Evolutionary conservation across 1,140 invertebrate genomes (phyloP), one percentile per base, ranked within the genome.

Genomic region (Drosophila miranda): DNA sequence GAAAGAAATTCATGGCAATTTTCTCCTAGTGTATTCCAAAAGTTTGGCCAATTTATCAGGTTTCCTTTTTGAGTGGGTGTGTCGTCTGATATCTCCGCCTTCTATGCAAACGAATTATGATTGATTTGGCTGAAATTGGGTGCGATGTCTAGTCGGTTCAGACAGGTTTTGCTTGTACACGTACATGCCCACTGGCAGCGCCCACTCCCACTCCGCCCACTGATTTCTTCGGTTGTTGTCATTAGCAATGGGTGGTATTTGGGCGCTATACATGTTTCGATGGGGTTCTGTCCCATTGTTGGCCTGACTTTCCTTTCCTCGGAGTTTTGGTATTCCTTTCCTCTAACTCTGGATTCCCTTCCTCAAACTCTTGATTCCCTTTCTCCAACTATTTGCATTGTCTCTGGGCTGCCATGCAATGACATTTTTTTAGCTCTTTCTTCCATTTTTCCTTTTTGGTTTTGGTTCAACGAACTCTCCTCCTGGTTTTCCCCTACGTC

Each of bases 391-490:
- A 11, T 48, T 64, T 49, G 49, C 46, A 42, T 64, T 43, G 21
- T 16, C 38, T 26, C 34, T 26, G 30, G 30, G 30, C 16, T 43
- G 42, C 28, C 28, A 53, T 45, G 64, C 64, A 60, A 81, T 86
- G 77, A 78, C 82, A 86, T 64, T 87, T 74, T 77, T 53, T 64
- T 48, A 55, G 54, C 42, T 56, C 53, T 50, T 42, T 42, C 34
- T 70, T 48, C 34, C 59, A 44, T 21, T 61, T 61, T 58, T 62
- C 46, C 34, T 70, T 68, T 75, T 84, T 66, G 16, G 72, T 52
- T 13, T 13, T 75, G 61, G 81, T 86, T 86, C 81, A 86, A 87
- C 70, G 81, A 86, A 86, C 81, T 69, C 81, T 69, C 4, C 44
- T 38, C 16, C 62, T 58, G 51, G 38, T 7, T 45, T 38, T 57